Evolutionary conservation across 2,113 vertebrate genomes (phyloP).

Genomic region (Periophthalmodon schlosseri): DNA sequence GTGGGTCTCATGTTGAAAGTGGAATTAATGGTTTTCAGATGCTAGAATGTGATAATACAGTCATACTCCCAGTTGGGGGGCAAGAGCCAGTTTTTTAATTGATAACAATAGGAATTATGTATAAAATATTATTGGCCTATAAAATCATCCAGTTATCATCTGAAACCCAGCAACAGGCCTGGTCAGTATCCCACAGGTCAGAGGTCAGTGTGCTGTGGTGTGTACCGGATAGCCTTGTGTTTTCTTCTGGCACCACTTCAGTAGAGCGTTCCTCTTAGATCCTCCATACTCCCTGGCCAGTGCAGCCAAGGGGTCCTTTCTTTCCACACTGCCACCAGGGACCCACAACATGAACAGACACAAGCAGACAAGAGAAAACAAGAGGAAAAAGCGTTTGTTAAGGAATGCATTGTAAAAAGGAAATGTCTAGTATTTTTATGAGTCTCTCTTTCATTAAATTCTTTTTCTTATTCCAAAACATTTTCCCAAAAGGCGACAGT

Average conservation of each 20-base stretch:
- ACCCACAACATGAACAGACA: conserved; percentile 41
- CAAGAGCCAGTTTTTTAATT: no score
- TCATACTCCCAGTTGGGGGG: no score
- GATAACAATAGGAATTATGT: no score
- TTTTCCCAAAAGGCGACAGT: no score
- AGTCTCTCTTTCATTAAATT: no score
- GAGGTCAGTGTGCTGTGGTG: conserved; percentile 53
- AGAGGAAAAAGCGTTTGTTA: not conserved
- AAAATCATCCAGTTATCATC: conserved; percentile 1
- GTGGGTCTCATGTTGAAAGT: not conserved
- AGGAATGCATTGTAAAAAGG: not conserved
- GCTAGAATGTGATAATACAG: no score
- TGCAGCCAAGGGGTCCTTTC: conserved; percentile 93
- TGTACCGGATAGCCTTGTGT: conserved; percentile 95
- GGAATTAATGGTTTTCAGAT: no score
- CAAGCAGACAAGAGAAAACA: not conserved
- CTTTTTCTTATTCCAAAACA: no score
- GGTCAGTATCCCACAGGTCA: conserved; percentile 19
- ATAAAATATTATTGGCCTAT: no score
- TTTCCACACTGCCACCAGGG: conserved; percentile 88
- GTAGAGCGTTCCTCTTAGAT: conserved; percentile 94
- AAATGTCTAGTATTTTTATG: no score
- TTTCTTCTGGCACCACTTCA: conserved; percentile 99
- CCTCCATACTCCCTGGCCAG: conserved; percentile 94
- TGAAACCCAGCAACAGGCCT: conserved; percentile 23